Percentiles rank a stretch among this genome's conserved stretches.
Evolutionary conservation across 2,888 invertebrate species (phyloP).

Genomic region (Netelia inedita): DNA sequence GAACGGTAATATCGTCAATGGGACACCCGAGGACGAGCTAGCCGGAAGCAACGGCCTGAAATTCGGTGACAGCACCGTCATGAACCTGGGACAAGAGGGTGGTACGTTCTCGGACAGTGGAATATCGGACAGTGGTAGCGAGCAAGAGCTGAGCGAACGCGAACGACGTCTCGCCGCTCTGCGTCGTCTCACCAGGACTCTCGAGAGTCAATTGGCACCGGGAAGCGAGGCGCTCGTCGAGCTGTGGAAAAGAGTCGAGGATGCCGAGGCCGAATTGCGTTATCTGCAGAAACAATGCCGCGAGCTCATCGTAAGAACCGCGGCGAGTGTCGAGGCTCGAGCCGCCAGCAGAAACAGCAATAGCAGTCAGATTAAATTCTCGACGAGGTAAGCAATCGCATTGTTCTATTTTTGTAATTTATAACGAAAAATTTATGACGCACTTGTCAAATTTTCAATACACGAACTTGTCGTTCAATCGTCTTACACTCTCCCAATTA

Average conservation of each 20-base stretch:
- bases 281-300: conserved; percentile 90
- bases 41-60: conserved; percentile 72
- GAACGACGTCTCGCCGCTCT: conserved; percentile 90
- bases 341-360: conserved; percentile 68
- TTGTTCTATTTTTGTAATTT: conserved; percentile 40
- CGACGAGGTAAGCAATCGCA: conserved; percentile 63
- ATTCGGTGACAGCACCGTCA: conserved; percentile 77
- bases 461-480: conserved; percentile 19
- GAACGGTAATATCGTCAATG: conserved; percentile 71
- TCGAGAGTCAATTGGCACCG: conserved; percentile 89
- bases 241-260: conserved; percentile 90
- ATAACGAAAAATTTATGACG: not conserved
- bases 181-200: conserved; percentile 88
- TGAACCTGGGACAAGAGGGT: conserved; percentile 84
- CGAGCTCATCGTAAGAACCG: conserved; percentile 88
- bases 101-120: conserved; percentile 92
- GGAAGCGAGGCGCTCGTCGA: conserved; percentile 89
- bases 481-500: conserved; percentile 16
- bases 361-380: conserved; percentile 65
- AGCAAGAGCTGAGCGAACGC: conserved; percentile 89
- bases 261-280: conserved; percentile 90
- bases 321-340: conserved; percentile 85
- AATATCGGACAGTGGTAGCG: conserved; percentile 92
- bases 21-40: conserved; percentile 70
- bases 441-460: not conserved